Percentiles rank a stretch among this genome's conserved stretches.
These are phyloP conservation scores for Microcebus lehilahytsara DNA, from an alignment of 2,113 vertebrate genomes.

Conservation along the genomic window DNA sequence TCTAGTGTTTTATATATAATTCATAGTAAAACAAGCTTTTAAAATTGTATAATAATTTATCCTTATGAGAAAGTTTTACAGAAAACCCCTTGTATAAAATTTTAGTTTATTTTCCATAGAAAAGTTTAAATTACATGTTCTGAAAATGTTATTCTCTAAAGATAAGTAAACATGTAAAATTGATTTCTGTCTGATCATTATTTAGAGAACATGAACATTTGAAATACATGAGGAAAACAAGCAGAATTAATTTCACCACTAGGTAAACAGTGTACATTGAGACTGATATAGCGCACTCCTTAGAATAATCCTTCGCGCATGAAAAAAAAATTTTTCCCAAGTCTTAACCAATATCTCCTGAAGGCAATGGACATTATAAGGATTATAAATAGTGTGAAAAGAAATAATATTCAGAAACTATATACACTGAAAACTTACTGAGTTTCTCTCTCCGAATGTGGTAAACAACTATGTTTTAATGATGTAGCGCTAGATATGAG, in stretches of 20 bases:
- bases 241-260: background rate
- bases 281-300: background rate
- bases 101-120: constrained; percentile 61
- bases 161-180: background rate
- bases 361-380: background rate
- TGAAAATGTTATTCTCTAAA: constrained; percentile 34
- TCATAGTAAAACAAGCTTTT: constrained; percentile 46
- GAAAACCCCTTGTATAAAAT: constrained; percentile 8
- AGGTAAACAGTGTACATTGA: background rate
- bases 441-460: background rate
- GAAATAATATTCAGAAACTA: background rate
- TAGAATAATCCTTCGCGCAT: background rate
- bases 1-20: background rate
- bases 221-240: background rate
- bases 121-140: constrained; percentile 39
- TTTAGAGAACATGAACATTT: background rate
- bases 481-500: background rate
- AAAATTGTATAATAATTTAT: constrained; percentile 56
- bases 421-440: background rate
- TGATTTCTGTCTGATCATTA: background rate
- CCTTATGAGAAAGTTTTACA: constrained; percentile 37
- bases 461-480: background rate
- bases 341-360: background rate
- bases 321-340: background rate
- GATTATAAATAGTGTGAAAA: background rate